Conservation (phyloP, 2,888 invertebrate species). For the Nemotelus nigrinus region DNA sequence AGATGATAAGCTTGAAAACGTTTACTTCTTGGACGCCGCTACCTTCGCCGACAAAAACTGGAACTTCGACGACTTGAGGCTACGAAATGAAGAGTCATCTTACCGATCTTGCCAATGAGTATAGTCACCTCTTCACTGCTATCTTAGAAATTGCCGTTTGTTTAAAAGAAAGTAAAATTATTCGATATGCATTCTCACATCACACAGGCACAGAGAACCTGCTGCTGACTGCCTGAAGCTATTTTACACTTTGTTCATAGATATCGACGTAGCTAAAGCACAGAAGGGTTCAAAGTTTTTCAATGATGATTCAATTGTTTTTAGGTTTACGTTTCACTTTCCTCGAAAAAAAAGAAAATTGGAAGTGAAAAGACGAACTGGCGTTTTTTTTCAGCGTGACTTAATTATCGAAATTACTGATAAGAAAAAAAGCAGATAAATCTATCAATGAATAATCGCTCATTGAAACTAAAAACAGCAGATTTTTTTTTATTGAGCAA, state of each 20-base stretch:
- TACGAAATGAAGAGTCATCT: constrained; percentile 9
- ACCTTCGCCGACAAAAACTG: too few species aligned
- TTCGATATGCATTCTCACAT: neutral
- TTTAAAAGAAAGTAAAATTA: constrained; percentile 13
- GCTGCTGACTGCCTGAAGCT: neutral
- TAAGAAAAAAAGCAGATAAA: too few species aligned
- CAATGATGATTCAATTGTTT: neutral
- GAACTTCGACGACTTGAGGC: too few species aligned
- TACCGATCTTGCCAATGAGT: neutral
- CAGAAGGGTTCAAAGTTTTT: neutral
- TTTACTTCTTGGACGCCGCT: neutral
- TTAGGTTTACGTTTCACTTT: neutral
- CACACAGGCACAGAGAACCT: too few species aligned
- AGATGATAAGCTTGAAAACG: neutral
- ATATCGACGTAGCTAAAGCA: neutral
- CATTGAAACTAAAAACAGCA: too few species aligned
- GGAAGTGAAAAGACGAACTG: too few species aligned
- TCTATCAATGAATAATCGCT: too few species aligned
- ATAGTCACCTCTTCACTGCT: neutral
- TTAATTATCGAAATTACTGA: too few species aligned
- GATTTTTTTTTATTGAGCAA: too few species aligned
- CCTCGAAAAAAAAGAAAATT: neutral
- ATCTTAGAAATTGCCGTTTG: neutral
- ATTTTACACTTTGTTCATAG: neutral
- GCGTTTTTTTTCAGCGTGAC: too few species aligned